Conservation (phyloP, 2,888 invertebrate genomes). For the Acrocyrtus sp. region DNA sequence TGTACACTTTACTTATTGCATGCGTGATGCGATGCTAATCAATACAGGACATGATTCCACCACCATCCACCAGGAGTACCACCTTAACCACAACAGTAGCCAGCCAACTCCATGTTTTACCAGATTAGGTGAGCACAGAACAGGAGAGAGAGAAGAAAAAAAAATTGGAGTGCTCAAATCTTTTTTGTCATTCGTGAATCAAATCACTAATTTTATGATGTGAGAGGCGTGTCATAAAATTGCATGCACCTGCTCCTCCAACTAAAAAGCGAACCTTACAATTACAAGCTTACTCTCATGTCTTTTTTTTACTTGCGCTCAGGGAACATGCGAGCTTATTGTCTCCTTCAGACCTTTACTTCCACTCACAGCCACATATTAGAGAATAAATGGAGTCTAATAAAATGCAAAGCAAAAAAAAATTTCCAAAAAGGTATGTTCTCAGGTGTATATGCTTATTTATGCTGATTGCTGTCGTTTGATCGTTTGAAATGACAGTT, state of each 20-base stretch:
- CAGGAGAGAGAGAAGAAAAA: slow-evolving; percentile 4
- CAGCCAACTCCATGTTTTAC: slow-evolving; percentile 16
- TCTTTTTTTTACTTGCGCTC: too few relatives aligned
- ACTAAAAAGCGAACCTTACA: too few relatives aligned
- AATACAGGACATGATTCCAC: background rate
- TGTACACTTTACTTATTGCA: background rate
- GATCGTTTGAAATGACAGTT: background rate
- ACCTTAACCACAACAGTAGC: slow-evolving; percentile 26
- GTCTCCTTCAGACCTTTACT: too few relatives aligned
- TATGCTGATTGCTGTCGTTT: too few relatives aligned
- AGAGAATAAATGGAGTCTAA: too few relatives aligned
- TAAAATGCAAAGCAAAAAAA: too few relatives aligned
- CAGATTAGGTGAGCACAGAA: too few relatives aligned
- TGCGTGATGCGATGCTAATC: slow-evolving; percentile 22
- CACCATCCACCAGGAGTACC: background rate
- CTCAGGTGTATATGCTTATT: too few relatives aligned
- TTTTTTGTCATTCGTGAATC: slow-evolving; percentile 50
- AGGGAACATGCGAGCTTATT: too few relatives aligned
- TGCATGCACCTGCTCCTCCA: slow-evolving; percentile 13
- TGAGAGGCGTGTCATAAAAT: slow-evolving; percentile 52
- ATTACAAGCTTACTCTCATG: too few relatives aligned
- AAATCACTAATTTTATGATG: slow-evolving; percentile 48
- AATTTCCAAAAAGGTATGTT: too few relatives aligned
- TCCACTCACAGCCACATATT: too few relatives aligned
- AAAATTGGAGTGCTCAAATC: slow-evolving; percentile 43